Conservation (phyloP, 2,113 vertebrate genomes). For the Pelecanoides urinatrix region DNA sequence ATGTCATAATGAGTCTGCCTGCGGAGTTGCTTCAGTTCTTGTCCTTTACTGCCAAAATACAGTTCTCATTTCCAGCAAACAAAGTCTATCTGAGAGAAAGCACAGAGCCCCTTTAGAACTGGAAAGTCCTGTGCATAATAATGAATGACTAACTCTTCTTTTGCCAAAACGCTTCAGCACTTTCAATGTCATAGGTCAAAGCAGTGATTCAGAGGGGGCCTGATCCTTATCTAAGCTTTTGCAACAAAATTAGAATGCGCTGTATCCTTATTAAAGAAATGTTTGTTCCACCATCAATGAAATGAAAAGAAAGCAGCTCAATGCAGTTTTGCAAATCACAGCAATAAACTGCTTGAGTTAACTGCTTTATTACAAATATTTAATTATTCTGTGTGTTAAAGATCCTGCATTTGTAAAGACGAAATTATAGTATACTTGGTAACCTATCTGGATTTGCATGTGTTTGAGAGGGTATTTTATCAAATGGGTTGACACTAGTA, state of each 20-base stretch:
- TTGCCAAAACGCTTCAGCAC: conserved; percentile 81
- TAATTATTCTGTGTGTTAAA: conserved; percentile 72
- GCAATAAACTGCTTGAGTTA: conserved; percentile 75
- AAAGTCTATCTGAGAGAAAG: conserved; percentile 88
- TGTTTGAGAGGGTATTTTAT: not conserved
- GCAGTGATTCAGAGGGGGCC: conserved; percentile 83
- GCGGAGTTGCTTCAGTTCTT: conserved; percentile 77
- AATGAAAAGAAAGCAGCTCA: conserved; percentile 78
- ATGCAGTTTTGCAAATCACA: conserved; percentile 78
- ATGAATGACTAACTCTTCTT: conserved; percentile 85
- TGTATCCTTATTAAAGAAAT: conserved; percentile 91
- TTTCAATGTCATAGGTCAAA: conserved; percentile 88
- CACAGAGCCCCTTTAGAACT: conserved; percentile 81
- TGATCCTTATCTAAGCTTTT: conserved; percentile 90
- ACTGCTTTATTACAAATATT: conserved; percentile 78
- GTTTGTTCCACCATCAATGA: conserved; percentile 85
- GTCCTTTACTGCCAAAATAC: conserved; percentile 87
- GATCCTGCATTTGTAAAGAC: conserved; percentile 59
- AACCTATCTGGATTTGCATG: conserved; percentile 49
- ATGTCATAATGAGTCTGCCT: conserved; percentile 85
- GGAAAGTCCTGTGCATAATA: conserved; percentile 86
- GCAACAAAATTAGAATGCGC: conserved; percentile 79
- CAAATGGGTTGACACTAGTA: not conserved
- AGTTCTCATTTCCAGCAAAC: conserved; percentile 90
- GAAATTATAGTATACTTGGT: conserved; percentile 52